Evolutionary conservation across 2,797 vertebrate genomes (phyloP).

Genomic region (Podargus strigoides): DNA sequence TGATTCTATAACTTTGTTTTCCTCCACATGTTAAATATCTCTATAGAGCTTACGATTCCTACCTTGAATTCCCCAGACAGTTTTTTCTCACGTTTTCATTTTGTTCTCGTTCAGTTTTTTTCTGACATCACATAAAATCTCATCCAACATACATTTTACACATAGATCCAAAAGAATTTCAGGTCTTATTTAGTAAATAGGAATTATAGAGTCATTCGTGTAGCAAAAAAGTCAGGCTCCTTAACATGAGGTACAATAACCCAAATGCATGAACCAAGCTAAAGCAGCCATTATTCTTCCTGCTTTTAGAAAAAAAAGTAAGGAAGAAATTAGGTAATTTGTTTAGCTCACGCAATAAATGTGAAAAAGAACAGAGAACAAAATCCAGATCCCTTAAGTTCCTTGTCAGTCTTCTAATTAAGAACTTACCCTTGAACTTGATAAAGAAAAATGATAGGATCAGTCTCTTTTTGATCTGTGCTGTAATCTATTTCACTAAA

Average conservation of each 20-base stretch:
- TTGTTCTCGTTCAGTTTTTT: not conserved
- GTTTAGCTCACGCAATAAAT: not conserved
- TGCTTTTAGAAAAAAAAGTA: not conserved
- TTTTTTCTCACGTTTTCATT: not conserved
- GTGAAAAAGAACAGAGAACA: not conserved
- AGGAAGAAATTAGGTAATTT: not conserved
- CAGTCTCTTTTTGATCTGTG: not conserved
- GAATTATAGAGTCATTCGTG: not conserved
- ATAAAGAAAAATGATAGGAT: not conserved
- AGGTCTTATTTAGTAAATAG: not conserved
- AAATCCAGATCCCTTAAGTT: not conserved
- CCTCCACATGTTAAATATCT: accelerated
- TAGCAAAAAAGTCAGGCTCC: not conserved
- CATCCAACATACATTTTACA: not conserved
- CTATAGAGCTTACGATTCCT: not conserved
- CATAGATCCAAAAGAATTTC: not conserved
- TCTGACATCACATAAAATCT: not conserved
- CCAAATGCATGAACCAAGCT: not conserved
- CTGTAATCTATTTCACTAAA: not conserved
- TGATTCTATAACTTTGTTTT: not conserved
- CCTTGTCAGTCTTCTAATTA: not conserved
- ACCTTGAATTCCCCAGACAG: not conserved
- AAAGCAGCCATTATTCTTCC: not conserved
- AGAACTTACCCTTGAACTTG: not conserved
- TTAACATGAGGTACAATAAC: not conserved